Conservation (phyloP, 2,797 vertebrate genomes). For the Dipus sagitta region DNA sequence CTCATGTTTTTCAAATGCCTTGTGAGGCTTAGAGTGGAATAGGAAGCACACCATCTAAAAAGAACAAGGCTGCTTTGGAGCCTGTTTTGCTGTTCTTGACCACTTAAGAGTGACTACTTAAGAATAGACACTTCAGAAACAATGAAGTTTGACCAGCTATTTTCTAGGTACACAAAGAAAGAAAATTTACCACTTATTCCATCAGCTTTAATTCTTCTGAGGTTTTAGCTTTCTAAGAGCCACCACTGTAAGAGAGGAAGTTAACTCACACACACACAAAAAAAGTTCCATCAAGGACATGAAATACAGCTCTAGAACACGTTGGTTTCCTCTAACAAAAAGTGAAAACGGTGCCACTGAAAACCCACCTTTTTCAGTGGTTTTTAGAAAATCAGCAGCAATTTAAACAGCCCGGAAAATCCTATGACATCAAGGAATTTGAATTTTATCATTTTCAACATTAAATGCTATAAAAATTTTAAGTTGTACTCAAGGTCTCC, state of each 20-base stretch:
- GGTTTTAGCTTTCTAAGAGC: conserved; percentile 42
- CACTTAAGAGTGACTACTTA: not conserved
- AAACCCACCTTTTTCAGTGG: conserved; percentile 53
- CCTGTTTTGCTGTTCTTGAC: conserved; percentile 21
- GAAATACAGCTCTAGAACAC: conserved; percentile 3
- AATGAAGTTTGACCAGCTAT: conserved; percentile 8
- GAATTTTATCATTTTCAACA: conserved; percentile 47
- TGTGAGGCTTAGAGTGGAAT: conserved; percentile 20
- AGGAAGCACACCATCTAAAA: not conserved
- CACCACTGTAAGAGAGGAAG: conserved; percentile 20
- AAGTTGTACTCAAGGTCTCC: conserved; percentile 26
- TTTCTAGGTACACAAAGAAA: not conserved
- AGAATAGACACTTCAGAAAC: conserved; percentile 50
- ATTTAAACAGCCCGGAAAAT: not conserved
- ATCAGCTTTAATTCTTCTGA: conserved; percentile 40
- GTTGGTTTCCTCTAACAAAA: conserved; percentile 58
- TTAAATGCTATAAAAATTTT: conserved; percentile 49
- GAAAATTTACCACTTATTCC: not conserved
- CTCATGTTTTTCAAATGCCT: not conserved
- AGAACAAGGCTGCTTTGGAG: not conserved
- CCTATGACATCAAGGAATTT: not conserved
- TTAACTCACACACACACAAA: conserved; percentile 23
- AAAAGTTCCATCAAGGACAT: not conserved
- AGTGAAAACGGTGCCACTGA: conserved; percentile 1
- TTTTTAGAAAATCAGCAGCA: conserved; percentile 59